Base-by-base conservation (phyloP, 2,113 vertebrate genomes). In the Maccullochella peelii region DNA sequence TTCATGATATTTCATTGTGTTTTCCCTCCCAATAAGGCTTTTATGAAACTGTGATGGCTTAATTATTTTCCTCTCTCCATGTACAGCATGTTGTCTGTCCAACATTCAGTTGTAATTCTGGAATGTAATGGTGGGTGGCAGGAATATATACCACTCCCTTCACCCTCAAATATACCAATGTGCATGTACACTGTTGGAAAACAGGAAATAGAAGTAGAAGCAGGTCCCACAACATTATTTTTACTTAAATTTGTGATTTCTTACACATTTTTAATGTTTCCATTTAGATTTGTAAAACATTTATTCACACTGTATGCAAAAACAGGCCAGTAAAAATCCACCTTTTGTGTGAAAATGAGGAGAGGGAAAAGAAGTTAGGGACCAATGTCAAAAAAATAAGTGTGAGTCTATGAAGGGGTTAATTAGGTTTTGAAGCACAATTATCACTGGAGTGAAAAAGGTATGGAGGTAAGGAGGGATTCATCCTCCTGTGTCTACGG, bases 391-490 rank as follows among this genome's bases (percentile, higher is more conserved):
- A 63, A 59, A 27, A n/a, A 38, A 75, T 20, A 44, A 44, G 62
- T 14, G 70, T 49, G 40, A 55, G 73, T 36, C 38, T 21, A 23
- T 2, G 71, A 88, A 63, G 50, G 80, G 57, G 67, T 85, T 52
- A 67, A 71, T 83, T 68, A 40, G 52, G 42, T 83, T 85, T 82
- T 79, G 83, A 83, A 83, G 86, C 77, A 73, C 88, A 91, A 90
- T 90, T 88, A 83, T 87, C 59, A 77, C 77, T 69, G 82, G 72
- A 80, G 87, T 85, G 86, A 72, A 86, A 90, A 82, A 78, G 78
- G 77, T 85, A 67, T 44, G 40, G 76, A 80, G 86, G 77, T 62
- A 67, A 68, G 23, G 44, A 67, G 71, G 23, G 44, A 54, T 65
- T 82, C 66, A 57, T 89, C 82, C 81, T 90, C 77, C 84, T 84